Conservation (phyloP, 2,797 vertebrate genomes). For the Vultur gryphus region DNA sequence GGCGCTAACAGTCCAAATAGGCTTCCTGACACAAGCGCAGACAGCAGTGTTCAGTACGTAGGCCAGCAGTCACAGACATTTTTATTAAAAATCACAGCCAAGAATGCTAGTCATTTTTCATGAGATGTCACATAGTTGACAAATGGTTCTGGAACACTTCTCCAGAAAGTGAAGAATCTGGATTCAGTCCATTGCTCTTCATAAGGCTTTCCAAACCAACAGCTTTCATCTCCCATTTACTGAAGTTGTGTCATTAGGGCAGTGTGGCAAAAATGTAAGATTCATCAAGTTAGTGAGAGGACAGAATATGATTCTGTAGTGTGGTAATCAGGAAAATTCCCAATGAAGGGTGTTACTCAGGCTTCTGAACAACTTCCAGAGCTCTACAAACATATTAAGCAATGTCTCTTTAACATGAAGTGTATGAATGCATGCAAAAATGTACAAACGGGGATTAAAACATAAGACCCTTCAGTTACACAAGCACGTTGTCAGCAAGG, state of each 20-base stretch:
- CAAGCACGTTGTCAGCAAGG: neutral
- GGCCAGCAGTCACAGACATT: neutral
- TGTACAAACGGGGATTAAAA: neutral
- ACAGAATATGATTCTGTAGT: neutral
- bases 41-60: neutral
- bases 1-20: neutral
- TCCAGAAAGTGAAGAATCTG: neutral
- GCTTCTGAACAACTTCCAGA: neutral
- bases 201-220: neutral
- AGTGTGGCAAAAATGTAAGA: neutral
- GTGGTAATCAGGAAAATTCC: neutral
- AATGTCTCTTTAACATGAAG: neutral
- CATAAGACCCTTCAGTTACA: neutral
- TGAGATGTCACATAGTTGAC: neutral
- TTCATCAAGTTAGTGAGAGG: neutral
- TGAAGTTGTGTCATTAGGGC: neutral
- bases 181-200: neutral
- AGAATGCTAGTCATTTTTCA: neutral
- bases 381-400: neutral
- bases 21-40: neutral
- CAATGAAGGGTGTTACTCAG: neutral
- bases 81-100: neutral
- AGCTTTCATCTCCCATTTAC: neutral
- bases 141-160: neutral
- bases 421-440: neutral